Evolutionary conservation across 30 jellyfish, hydroid and myxozoan species (phyloP), one percentile per base, ranked within the genome.

Genomic region (Aurelia sp.): DNA sequence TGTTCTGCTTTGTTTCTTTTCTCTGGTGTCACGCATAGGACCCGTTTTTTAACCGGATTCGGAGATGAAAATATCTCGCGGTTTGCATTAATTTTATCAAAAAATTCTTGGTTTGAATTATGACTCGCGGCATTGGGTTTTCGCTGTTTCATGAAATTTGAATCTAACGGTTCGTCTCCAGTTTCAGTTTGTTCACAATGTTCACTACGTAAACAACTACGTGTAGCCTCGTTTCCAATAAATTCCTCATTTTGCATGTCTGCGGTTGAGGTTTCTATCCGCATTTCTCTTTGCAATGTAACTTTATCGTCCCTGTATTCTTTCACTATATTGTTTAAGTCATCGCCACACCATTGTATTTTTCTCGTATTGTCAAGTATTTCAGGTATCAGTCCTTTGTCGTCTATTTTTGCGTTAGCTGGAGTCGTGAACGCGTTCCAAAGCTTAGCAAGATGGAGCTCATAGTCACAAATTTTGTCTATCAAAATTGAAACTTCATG

Each of bases 21-120:
- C 16, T 24, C 67, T 33, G 47, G 17, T 62, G 30, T 47, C 71
- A 61, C 57, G 48, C 13, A 59, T 3, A 21, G 13, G 33, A 8
- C 38, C 50, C 59, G 86, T 74, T 74, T 53, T 22, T 53, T 71
- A 53, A 19, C 41, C 63, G 86, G 47, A 51, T 74, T 59, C 20
- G n/a, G 62, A 55, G 74, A 74, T 33, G 63, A 51, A 65, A 24
- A 30, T 53, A 53, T 21, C 40, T 35, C 33, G 44, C 20, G 74
- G 86, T 67, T 30, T 57, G 44, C n/a, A 4, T n/a, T 11, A 12
- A 15, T 21, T 0, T 74, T 55, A 35, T 55, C 35, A 13, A 7
- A 35, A 18, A 24, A 55, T 30, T 19, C 16, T 21, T 51, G 41
- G 38, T 24, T 27, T 57, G 24, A 10, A 22, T n/a, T 55, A 22